These are phyloP conservation scores for Carassius gibelio DNA, from an alignment of 2,113 vertebrate genomes.

Conservation along the genomic window DNA sequence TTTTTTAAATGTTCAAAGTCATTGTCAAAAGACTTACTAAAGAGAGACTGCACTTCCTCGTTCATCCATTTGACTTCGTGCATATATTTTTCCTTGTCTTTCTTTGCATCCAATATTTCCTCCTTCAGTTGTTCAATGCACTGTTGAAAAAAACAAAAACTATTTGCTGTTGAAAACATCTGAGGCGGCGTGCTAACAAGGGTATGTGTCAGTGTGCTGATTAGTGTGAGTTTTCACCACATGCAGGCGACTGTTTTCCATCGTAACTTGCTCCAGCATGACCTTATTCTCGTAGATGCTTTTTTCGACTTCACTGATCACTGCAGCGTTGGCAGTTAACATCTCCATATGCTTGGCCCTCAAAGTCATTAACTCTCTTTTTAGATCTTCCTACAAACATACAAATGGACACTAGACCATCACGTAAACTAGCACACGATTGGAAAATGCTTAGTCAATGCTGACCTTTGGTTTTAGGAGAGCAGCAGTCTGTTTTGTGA, in stretches of 20 bases:
- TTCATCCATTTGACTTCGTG: conserved; percentile 41
- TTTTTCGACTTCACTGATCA: conserved; percentile 62
- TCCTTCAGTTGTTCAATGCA: conserved; percentile 61
- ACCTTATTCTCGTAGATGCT: conserved; percentile 56
- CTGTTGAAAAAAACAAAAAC: neutral
- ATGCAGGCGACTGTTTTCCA: conserved; percentile 70
- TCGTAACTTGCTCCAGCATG: conserved; percentile 62
- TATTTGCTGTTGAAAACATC: neutral
- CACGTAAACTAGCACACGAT: neutral
- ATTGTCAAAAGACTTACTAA: conserved; percentile 54
- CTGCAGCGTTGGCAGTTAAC: conserved; percentile 49
- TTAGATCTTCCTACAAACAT: conserved; percentile 51
- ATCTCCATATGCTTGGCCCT: conserved; percentile 18
- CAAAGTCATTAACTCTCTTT: conserved; percentile 52
- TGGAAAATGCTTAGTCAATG: neutral
- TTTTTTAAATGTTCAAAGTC: neutral
- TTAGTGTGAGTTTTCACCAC: conserved; percentile 45
- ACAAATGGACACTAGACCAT: neutral
- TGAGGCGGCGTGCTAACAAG: neutral
- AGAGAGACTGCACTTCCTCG: conserved; percentile 54
- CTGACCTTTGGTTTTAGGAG: conserved; percentile 61
- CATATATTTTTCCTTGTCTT: conserved; percentile 56
- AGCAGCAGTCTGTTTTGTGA: conserved; percentile 45
- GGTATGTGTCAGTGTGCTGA: neutral
- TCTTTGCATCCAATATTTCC: conserved; percentile 58